Evolutionary conservation across 2,797 vertebrate genomes (phyloP).

Genomic region (Ambastaia sidthimunki): DNA sequence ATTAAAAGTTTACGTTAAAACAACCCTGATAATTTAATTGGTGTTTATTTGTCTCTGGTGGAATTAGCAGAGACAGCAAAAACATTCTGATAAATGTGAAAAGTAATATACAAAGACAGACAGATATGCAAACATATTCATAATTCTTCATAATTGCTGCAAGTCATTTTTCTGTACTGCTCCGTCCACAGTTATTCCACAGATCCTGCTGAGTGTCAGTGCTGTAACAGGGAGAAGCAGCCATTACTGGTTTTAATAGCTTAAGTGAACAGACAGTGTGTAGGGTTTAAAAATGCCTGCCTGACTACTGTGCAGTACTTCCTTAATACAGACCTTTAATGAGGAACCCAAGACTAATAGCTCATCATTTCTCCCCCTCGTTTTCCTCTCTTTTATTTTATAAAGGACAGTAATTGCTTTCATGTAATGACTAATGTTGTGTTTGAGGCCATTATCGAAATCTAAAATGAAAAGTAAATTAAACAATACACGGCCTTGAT

Average conservation of each 20-base stretch:
- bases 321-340: slow-evolving; percentile 60
- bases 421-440: slow-evolving; percentile 48
- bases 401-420: slow-evolving; percentile 41
- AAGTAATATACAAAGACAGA: slow-evolving; percentile 27
- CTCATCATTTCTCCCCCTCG: slow-evolving; percentile 30
- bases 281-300: slow-evolving; percentile 54
- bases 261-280: slow-evolving; percentile 58
- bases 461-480: slow-evolving; percentile 18
- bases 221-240: slow-evolving; percentile 34
- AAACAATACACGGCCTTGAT: slow-evolving; percentile 11
- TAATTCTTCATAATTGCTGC: slow-evolving; percentile 14
- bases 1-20: neutral
- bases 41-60: neutral
- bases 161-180: neutral
- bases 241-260: slow-evolving; percentile 63
- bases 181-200: slow-evolving; percentile 41
- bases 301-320: slow-evolving; percentile 54
- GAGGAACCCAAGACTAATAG: slow-evolving; percentile 55
- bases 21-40: slow-evolving; percentile 27
- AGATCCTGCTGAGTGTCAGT: slow-evolving; percentile 37
- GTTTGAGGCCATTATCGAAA: slow-evolving; percentile 31
- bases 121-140: neutral
- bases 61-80: neutral
- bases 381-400: slow-evolving; percentile 43
- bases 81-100: neutral